Evolutionary conservation across 2,797 vertebrate genomes (phyloP).

Genomic region (Brachyalestes nurse): DNA sequence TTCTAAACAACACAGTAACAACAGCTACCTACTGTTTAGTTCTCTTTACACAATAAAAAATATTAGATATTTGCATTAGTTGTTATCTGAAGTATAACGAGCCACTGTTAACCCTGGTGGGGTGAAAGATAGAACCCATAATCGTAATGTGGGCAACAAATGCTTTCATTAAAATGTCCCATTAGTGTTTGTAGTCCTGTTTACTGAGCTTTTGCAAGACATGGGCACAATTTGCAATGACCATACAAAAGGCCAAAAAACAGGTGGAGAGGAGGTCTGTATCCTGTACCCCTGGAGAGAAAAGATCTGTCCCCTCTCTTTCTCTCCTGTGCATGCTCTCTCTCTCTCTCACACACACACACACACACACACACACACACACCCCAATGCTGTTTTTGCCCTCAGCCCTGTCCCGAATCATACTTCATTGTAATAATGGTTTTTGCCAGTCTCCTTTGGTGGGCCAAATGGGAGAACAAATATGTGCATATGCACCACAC

Average conservation of each 20-base stretch:
- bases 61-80: too few relatives aligned
- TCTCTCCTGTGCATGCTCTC: neutral
- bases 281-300: conserved; percentile 39
- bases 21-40: too few relatives aligned
- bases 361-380: conserved; percentile 19
- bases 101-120: too few relatives aligned
- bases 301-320: conserved; percentile 34
- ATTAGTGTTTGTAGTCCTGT: neutral
- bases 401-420: neutral
- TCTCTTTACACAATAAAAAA: too few relatives aligned
- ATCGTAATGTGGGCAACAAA: too few relatives aligned
- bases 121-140: too few relatives aligned
- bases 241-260: conserved; percentile 7
- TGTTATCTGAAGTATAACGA: too few relatives aligned
- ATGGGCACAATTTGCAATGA: conserved; percentile 8
- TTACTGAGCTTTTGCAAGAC: conserved; percentile 18
- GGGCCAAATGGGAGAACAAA: conserved; percentile 28
- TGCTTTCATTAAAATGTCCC: neutral
- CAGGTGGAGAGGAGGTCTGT: conserved; percentile 49
- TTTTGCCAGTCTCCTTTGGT: conserved; percentile 17
- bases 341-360: too few relatives aligned
- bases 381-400: neutral
- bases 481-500: neutral
- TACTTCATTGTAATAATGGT: neutral
- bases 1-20: too few relatives aligned